Percentiles rank a stretch among this genome's conserved stretches.
Conservation (phyloP, 2,797 vertebrate genomes). For the Sebastes ruberrimus region DNA sequence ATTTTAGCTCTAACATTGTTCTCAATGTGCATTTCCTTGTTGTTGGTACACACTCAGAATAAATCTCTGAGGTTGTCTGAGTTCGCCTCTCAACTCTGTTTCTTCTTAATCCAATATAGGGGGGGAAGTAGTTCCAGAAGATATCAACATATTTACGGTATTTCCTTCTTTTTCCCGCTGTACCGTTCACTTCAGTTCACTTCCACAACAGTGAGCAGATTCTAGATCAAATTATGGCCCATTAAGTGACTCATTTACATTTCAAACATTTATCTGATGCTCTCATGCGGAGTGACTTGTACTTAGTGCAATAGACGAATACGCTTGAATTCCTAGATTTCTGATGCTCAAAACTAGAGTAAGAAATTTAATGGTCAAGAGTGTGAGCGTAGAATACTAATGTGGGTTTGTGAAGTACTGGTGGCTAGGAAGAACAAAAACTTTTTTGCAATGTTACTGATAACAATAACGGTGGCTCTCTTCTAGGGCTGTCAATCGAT, state of each 20-base stretch:
- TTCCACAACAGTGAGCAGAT: slow-evolving; percentile 37
- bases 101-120: slow-evolving; percentile 48
- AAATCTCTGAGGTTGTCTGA: slow-evolving; percentile 50
- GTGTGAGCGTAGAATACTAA: slow-evolving; percentile 9
- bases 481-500: no score
- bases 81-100: slow-evolving; percentile 38
- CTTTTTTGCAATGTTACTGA: not conserved
- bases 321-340: slow-evolving; percentile 20
- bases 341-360: slow-evolving; percentile 3
- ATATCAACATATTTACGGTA: slow-evolving; percentile 33
- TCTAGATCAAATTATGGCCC: slow-evolving; percentile 36
- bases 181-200: slow-evolving; percentile 5
- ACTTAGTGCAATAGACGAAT: slow-evolving; percentile 28
- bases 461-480: not conserved
- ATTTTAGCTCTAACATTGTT: slow-evolving; percentile 53
- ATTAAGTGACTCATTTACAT: slow-evolving; percentile 50
- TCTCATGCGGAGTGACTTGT: slow-evolving; percentile 22
- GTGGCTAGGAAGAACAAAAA: not conserved
- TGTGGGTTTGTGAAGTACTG: not conserved
- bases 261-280: slow-evolving; percentile 38
- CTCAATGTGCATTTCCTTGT: slow-evolving; percentile 33
- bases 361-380: slow-evolving; percentile 23
- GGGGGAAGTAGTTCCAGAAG: slow-evolving; percentile 26
- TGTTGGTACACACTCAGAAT: slow-evolving; percentile 39
- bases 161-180: slow-evolving; percentile 15